These are phyloP conservation scores for Chiloscyllium plagiosum DNA, from an alignment of 2,113 vertebrate species.

Conservation along the genomic window DNA sequence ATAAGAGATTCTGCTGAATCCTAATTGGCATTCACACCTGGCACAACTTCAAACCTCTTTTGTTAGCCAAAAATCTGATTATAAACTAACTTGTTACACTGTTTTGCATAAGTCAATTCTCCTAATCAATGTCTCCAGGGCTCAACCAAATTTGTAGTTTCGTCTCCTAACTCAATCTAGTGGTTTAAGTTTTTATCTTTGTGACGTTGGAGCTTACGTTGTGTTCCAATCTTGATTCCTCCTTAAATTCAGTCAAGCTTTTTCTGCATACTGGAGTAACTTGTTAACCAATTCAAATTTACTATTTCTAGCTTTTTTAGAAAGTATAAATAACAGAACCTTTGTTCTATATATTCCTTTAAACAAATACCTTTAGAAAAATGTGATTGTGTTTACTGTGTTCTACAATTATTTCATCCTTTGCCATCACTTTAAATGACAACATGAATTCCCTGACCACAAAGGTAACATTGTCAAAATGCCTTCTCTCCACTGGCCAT, in stretches of 20 bases:
- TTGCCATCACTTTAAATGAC: background rate
- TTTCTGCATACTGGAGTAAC: background rate
- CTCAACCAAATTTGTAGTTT: background rate
- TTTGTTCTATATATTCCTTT: background rate
- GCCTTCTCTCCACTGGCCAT: background rate
- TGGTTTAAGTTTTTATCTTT: background rate
- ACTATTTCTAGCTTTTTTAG: background rate
- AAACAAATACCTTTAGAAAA: background rate
- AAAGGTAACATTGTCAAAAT: background rate
- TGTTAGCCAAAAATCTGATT: background rate
- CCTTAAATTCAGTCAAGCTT: background rate
- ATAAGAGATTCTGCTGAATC: background rate
- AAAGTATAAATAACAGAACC: background rate
- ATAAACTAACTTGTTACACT: background rate
- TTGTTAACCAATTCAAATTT: background rate
- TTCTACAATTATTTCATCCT: background rate
- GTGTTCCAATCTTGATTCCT: background rate
- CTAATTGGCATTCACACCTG: background rate
- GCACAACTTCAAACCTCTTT: constrained; percentile 17
- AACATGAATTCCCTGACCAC: background rate
- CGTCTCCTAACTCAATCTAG: background rate
- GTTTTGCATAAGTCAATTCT: background rate
- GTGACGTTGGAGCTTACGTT: background rate
- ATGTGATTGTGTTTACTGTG: background rate
- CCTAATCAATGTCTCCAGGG: background rate